Conservation (phyloP, 2,888 invertebrate species). For the Catocala sponsa region DNA sequence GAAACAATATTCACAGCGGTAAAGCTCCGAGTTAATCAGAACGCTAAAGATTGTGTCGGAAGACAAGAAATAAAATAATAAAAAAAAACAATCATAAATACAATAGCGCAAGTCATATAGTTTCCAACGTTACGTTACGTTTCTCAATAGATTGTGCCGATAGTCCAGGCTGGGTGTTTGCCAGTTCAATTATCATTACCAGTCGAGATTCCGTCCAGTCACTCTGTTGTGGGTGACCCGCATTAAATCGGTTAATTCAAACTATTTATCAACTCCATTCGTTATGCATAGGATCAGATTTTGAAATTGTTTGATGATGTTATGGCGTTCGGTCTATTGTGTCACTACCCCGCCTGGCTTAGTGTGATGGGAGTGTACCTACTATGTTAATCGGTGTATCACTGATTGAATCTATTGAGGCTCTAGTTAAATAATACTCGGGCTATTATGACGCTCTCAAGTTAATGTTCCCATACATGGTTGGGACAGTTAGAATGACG, state of each 20-base stretch:
- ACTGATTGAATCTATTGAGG: conserved; percentile 79
- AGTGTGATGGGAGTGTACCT: conserved; percentile 82
- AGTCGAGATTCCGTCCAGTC: conserved; percentile 79
- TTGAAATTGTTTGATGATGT: conserved; percentile 87
- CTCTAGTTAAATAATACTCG: conserved; percentile 61
- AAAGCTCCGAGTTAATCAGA: conserved; percentile 85
- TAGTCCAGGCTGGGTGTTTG: conserved; percentile 86
- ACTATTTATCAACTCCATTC: conserved; percentile 87
- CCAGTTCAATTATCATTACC: conserved; percentile 88
- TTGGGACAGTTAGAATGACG: conserved; percentile 28
- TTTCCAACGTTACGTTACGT: conserved; percentile 76
- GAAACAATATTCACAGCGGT: conserved; percentile 85
- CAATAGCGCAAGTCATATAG: conserved; percentile 86
- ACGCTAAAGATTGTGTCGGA: conserved; percentile 86
- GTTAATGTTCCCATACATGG: conserved; percentile 44
- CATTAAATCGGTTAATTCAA: conserved; percentile 88
- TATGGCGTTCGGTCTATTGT: conserved; percentile 78
- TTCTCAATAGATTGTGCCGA: conserved; percentile 81
- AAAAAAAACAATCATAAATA: conserved; percentile 84
- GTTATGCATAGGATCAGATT: conserved; percentile 87
- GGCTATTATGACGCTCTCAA: conserved; percentile 46
- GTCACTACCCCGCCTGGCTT: conserved; percentile 72
- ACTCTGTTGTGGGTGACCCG: conserved; percentile 86
- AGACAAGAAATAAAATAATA: conserved; percentile 79
- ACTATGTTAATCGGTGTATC: conserved; percentile 81